These are phyloP conservation scores for Rhingia rostrata DNA, from an alignment of 2,888 invertebrate genomes.

Conservation along the genomic window DNA sequence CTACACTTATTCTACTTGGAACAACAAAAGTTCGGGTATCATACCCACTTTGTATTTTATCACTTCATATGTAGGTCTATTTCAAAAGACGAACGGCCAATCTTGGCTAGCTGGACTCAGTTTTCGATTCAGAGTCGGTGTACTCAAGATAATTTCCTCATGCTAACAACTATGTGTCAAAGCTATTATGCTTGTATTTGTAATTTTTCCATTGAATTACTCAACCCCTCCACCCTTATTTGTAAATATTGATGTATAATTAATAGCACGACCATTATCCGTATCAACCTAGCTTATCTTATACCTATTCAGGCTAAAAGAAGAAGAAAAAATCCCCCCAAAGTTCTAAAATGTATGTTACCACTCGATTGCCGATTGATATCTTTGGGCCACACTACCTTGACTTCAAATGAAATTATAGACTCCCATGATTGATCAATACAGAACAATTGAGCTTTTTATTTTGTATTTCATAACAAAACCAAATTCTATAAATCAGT, in stretches of 20 bases:
- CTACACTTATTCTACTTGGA: too few relatives aligned
- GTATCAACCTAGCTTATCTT: neutral
- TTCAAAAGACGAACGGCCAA: too few relatives aligned
- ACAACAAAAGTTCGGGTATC: too few relatives aligned
- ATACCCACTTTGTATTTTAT: too few relatives aligned
- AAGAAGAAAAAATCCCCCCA: slow-evolving; percentile 3
- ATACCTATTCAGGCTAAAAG: neutral
- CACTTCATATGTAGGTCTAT: too few relatives aligned
- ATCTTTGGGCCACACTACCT: neutral
- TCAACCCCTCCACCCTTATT: neutral
- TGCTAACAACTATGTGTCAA: too few relatives aligned
- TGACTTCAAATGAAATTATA: slow-evolving; percentile 1
- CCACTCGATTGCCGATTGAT: neutral
- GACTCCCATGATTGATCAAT: neutral
- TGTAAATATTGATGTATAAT: neutral
- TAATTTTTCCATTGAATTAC: neutral
- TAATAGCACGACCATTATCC: slow-evolving; percentile 1
- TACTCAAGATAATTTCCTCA: too few relatives aligned
- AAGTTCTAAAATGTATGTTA: neutral
- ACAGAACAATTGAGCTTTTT: neutral
- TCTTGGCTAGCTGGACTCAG: too few relatives aligned
- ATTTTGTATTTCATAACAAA: neutral
- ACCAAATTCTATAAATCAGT: slow-evolving; percentile 1
- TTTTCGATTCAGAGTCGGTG: too few relatives aligned
- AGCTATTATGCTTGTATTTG: too few relatives aligned